Percentiles rank a stretch among this genome's conserved stretches.
These are phyloP conservation scores for Acronicta alni DNA, from an alignment of 2,888 invertebrate genomes.

Conservation along the genomic window DNA sequence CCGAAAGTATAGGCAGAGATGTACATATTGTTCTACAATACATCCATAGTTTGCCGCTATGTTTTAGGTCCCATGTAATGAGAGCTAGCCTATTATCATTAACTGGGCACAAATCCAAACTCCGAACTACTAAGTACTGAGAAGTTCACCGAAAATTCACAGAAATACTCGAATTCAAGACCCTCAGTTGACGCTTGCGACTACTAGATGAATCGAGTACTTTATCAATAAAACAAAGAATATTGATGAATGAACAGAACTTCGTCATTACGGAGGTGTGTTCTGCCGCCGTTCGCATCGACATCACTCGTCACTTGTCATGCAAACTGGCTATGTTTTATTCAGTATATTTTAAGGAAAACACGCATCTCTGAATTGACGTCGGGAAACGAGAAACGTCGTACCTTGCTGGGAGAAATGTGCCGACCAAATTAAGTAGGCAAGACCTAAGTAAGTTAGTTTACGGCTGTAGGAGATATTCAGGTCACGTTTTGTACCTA, in stretches of 20 bases:
- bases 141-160: too few species aligned
- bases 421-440: constrained; percentile 41
- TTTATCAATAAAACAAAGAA: constrained; percentile 18
- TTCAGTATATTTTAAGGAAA: constrained; percentile 64
- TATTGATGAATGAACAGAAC: constrained; percentile 23
- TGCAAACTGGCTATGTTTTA: constrained; percentile 71
- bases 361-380: constrained; percentile 63
- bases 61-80: too few species aligned
- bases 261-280: constrained; percentile 8
- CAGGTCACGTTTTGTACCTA: constrained; percentile 45
- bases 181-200: too few species aligned
- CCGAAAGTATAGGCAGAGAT: too few species aligned
- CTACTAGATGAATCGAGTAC: background rate
- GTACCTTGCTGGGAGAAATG: constrained; percentile 23
- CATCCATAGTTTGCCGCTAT: too few species aligned
- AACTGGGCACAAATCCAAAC: too few species aligned
- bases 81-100: too few species aligned
- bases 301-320: constrained; percentile 62
- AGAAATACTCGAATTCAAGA: too few species aligned
- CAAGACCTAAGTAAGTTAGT: constrained; percentile 39
- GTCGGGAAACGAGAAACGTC: constrained; percentile 61
- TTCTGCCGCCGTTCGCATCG: constrained; percentile 23
- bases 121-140: too few species aligned
- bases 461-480: constrained; percentile 27
- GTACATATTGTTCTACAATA: too few species aligned